Conservation (phyloP, 2,888 invertebrate genomes). For the Eutolmus rufibarbis region DNA sequence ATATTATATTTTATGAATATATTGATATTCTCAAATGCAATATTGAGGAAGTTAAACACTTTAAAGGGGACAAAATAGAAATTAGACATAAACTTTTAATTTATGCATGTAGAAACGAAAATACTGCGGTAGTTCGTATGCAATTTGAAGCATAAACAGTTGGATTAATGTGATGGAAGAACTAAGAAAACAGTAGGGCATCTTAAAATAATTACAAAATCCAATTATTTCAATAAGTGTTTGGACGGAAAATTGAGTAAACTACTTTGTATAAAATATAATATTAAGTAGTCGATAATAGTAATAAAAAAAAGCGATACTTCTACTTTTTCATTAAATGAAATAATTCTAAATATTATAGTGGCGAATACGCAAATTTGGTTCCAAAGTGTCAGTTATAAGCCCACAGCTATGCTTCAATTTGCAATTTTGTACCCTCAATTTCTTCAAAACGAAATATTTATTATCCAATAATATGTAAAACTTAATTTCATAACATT, state of each 20-base stretch:
- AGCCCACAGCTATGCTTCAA: background rate
- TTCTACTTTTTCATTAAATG: no score
- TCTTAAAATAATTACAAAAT: background rate
- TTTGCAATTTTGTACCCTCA: background rate
- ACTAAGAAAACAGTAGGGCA: background rate
- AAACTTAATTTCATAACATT: background rate
- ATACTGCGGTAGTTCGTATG: background rate
- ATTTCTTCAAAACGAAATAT: background rate
- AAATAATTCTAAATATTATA: no score
- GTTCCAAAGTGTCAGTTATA: no score
- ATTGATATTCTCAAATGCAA: slow-evolving; percentile 3
- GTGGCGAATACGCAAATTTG: no score
- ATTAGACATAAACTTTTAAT: background rate
- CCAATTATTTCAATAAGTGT: background rate
- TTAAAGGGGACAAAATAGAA: background rate
- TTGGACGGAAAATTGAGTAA: background rate
- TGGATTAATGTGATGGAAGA: background rate
- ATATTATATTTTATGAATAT: background rate
- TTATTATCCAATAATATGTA: background rate
- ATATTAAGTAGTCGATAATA: background rate
- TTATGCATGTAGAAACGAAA: background rate
- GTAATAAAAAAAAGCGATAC: no score
- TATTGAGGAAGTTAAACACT: background rate
- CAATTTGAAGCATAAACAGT: background rate
- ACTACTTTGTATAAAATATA: background rate